Evolutionary conservation across 2,888 invertebrate species (phyloP).

Genomic region (Gandaritis pyraliata): DNA sequence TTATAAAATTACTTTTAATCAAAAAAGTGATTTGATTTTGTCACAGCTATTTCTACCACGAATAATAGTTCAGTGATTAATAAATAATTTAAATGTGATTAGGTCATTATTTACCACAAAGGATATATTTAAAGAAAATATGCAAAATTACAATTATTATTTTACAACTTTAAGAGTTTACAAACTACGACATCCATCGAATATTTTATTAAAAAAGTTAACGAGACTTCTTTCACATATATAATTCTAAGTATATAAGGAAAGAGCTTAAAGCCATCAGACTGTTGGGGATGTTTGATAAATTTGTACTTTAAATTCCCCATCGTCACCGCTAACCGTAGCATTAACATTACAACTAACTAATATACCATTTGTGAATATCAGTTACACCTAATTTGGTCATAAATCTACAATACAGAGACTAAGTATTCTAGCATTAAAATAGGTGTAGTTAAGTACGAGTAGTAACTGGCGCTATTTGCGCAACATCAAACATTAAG

Average conservation of each 20-base stretch:
- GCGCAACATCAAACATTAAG: conserved; percentile 56
- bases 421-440: conserved; percentile 76
- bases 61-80: conserved; percentile 63
- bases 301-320: conserved; percentile 81
- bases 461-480: conserved; percentile 45
- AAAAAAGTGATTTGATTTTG: conserved; percentile 76
- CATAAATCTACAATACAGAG: conserved; percentile 74
- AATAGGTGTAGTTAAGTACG: conserved; percentile 60
- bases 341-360: conserved; percentile 55
- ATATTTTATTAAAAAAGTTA: conserved; percentile 62
- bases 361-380: conserved; percentile 65
- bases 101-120: conserved; percentile 47
- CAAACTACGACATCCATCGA: conserved; percentile 71
- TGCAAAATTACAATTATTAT: conserved; percentile 45
- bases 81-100: conserved; percentile 56
- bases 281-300: conserved; percentile 69
- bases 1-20: conserved; percentile 83
- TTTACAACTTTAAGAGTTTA: conserved; percentile 47
- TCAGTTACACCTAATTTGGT: conserved; percentile 76
- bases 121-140: conserved; percentile 46
- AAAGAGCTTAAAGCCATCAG: conserved; percentile 69
- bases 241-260: conserved; percentile 68
- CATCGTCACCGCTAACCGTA: conserved; percentile 59
- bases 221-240: conserved; percentile 68
- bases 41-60: conserved; percentile 74